Percentiles rank a stretch among this genome's conserved stretches.
phyloP scores from a whole-genome alignment of 2,888 invertebrate species.

The Pogonocherus hispidulus region DNA sequence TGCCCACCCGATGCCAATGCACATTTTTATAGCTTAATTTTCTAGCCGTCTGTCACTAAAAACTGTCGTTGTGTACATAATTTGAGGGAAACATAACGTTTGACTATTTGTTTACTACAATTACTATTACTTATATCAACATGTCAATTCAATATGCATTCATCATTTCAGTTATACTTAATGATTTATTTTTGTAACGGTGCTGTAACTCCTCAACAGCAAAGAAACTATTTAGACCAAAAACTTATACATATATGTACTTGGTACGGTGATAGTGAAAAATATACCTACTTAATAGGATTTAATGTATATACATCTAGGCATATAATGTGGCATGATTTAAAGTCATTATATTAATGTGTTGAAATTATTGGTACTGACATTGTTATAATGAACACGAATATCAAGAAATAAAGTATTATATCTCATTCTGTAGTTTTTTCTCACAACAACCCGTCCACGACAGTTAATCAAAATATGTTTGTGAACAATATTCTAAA shows the following conservation, averaged over 20 bases:
- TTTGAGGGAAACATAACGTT: too few species aligned
- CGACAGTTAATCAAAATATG: not conserved
- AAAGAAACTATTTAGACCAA: constrained; percentile 30
- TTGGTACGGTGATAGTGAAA: constrained; percentile 32
- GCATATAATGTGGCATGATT: constrained; percentile 18
- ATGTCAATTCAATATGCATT: not conserved
- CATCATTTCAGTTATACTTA: not conserved
- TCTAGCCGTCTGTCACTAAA: too few species aligned
- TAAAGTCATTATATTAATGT: constrained; percentile 54
- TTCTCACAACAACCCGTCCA: not conserved
- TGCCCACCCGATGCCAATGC: too few species aligned
- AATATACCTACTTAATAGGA: constrained; percentile 6
- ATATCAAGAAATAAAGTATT: constrained; percentile 44
- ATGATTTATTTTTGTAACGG: constrained; percentile 6
- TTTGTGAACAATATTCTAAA: too few species aligned
- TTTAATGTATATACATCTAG: constrained; percentile 19
- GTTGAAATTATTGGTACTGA: constrained; percentile 57
- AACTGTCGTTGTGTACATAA: too few species aligned
- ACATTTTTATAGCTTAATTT: too few species aligned
- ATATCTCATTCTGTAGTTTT: constrained; percentile 25
- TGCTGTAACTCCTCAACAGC: not conserved
- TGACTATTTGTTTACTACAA: not conserved
- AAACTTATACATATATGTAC: constrained; percentile 30
- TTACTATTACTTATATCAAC: not conserved
- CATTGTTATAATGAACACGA: constrained; percentile 54